Conservation (phyloP, 2,797 vertebrate species). For the Phalloptychus januarius region DNA sequence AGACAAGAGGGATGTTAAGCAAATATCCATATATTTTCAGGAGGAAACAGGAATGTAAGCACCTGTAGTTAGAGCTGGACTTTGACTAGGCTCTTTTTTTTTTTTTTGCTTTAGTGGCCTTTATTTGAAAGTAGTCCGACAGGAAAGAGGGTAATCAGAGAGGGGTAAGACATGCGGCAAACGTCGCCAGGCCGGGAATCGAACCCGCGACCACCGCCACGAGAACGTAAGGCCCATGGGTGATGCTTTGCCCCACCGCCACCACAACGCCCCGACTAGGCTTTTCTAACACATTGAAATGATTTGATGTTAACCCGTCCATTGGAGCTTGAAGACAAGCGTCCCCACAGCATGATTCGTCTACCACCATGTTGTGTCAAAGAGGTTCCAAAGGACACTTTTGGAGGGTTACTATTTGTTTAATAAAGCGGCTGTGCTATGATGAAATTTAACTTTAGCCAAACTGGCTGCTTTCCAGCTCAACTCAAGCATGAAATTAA, state of each 20-base stretch:
- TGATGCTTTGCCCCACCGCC: too few species aligned
- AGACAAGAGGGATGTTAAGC: slow-evolving; percentile 2
- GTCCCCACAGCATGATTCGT: not conserved
- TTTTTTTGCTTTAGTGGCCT: too few species aligned
- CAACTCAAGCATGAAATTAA: not conserved
- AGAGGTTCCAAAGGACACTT: not conserved
- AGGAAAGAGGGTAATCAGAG: too few species aligned
- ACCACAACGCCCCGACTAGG: too few species aligned
- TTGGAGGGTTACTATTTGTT: not conserved
- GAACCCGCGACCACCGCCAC: too few species aligned
- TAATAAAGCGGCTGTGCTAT: not conserved
- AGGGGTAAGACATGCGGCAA: too few species aligned
- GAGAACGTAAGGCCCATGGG: too few species aligned
- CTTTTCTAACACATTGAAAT: not conserved
- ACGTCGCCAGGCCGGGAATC: too few species aligned
- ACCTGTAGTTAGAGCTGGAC: not conserved
- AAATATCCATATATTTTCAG: not conserved
- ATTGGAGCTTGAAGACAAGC: not conserved
- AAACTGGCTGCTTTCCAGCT: not conserved
- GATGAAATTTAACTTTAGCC: not conserved
- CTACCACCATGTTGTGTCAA: not conserved
- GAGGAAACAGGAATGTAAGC: not conserved
- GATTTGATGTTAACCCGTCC: not conserved
- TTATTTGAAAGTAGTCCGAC: too few species aligned
- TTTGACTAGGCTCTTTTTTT: not conserved